Base-by-base conservation (phyloP, 2,888 invertebrate species). In the Macaria notata region DNA sequence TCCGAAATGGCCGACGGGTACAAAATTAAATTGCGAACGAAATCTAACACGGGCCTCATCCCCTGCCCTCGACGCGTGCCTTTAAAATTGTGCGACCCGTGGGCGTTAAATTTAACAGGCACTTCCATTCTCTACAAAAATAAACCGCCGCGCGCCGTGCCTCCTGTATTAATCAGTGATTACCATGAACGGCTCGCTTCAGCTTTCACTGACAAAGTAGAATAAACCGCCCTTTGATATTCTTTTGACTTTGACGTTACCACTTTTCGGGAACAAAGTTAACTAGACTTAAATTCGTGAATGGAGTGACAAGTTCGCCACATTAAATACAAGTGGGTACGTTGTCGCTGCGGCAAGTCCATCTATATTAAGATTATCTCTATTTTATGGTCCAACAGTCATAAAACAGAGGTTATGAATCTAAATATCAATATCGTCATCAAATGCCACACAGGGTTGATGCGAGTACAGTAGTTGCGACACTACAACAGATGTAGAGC, bases 21-120 rank as follows among this genome's bases (percentile, higher is more conserved):
- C 72, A 65, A 81, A 81, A 84, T 83, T 82, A 79, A 85, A 83
- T 80, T 81, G 72, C 68, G 70, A 76, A 71, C 75, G 67, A 68
- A 75, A 74, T 75, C 71, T 74, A 75, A 75, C 72, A 70, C 71
- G 67, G 70, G 64, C 68, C 70, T 70, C 68, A 68, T 71, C 71
- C 71, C 68, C 68, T 60, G 62, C 56, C 67, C 67, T 60, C 63
- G 62, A 67, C 69, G 69, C 67, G 71, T 66, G 65, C 62, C 68
- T 73, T 70, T 73, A 75, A 74, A 71, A 69, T 65, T 65, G 62
- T 55, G 63, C 64, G 65, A 64, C 61, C 71, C 69, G 67, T 67
- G 67, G 59, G 64, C 67, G 69, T 75, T 70, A 57, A 71, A 71
- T 66, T 69, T 66, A 71, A 66, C 63, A 56, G 62, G 55, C 62